A percentile compares a stretch with the other conserved stretches of the same genome.
Evolutionary conservation across 2,888 invertebrate species (phyloP).

Genomic region (Nephrotoma flavescens): DNA sequence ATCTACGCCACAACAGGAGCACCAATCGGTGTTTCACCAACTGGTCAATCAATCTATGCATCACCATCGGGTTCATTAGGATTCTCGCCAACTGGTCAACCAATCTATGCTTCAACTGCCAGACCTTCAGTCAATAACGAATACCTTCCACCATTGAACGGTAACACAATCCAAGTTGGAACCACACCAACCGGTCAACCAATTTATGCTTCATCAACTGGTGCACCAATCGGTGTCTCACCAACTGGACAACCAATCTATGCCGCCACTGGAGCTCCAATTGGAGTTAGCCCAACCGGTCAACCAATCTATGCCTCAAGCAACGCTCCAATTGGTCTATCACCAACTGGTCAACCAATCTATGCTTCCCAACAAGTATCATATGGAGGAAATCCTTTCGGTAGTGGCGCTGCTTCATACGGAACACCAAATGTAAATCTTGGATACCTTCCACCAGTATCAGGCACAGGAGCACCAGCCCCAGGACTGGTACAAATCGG

Average conservation of each 20-base stretch:
- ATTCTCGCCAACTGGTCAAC: constrained; percentile 1
- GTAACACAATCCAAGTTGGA: neutral
- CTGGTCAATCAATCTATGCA: neutral
- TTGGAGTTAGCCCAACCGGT: neutral
- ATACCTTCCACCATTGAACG: neutral
- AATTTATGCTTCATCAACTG: neutral
- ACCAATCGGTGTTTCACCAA: neutral
- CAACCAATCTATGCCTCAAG: neutral
- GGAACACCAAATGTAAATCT: neutral
- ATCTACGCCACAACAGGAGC: neutral
- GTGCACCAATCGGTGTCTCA: neutral
- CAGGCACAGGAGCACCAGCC: neutral
- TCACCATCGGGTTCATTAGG: neutral
- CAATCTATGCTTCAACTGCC: neutral
- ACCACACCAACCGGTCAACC: neutral
- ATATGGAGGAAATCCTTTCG: neutral
- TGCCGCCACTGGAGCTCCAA: neutral
- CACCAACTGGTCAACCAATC: neutral
- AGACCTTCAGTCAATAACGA: neutral
- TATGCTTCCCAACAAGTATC: neutral
- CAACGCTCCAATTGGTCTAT: neutral
- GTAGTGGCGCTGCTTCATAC: no score
- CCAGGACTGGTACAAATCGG: neutral
- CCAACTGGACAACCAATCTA: constrained; percentile 1
- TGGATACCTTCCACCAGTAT: neutral